Base-by-base conservation (phyloP, 2,113 vertebrate species). In the Lipophrys pholis region DNA sequence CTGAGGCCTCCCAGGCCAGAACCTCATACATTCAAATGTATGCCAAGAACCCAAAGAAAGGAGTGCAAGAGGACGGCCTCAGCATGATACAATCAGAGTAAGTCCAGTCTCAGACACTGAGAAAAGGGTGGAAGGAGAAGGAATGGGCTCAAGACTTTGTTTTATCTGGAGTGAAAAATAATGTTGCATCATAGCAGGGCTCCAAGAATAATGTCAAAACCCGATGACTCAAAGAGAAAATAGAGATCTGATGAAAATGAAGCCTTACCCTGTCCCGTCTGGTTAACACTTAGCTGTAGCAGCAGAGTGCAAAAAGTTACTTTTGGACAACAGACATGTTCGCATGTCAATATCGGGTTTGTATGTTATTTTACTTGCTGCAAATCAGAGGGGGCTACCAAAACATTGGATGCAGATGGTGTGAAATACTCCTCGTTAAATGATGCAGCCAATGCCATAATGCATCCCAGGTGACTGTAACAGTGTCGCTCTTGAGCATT, bases 141-240 rank as follows among this genome's bases (percentile, higher is more conserved):
- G 49, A 68, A 2, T 12, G 10, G 35, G 79, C 64, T 61, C 79
- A 66, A 58, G 51, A 43, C 59, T 81, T 76, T 90, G 80, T 91
- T 90, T 86, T 79, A 81, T 85, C 82, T 91, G 89, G 91, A 89
- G 68, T 53, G 21, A 75, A 68, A 5, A 2, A 66, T 49, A 87
- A 65, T 59, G 80, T 85, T 83, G 88, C 85, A 89, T 91, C 87
- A 82, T 59, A 71, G 81, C 50, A 50, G 73, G 61, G 58, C 52
- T 91, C 87, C 89, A 87, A 89, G 83, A 90, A 89, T 89, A 86
- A 91, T 71, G 88, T 82, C 69, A 69, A 79, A 84, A 76, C 63
- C 70, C 46, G 83, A 85, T 90, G 87, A 92, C 83, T 90, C 89
- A 86, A 80, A 82, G 81, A 74, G 69, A 85, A 91, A 90, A 88